Percentiles rank a stretch among this genome's conserved stretches.
phyloP scores from a whole-genome alignment of 2,797 vertebrate genomes.

The Micropoecilia bifurca region DNA sequence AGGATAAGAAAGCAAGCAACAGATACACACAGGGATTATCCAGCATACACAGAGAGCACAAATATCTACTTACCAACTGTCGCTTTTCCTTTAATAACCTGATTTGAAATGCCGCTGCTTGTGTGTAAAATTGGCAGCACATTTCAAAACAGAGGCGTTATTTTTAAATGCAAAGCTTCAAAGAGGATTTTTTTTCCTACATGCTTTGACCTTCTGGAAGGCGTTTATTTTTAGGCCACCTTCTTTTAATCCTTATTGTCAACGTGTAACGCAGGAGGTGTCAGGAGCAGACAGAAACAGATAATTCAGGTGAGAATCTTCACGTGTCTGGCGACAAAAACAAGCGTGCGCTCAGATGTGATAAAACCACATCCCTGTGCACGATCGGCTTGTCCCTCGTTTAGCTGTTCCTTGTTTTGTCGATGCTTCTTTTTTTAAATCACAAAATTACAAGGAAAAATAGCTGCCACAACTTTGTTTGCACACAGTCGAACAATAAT shows the following conservation, averaged over 20 bases:
- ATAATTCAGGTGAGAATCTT: conserved; percentile 64
- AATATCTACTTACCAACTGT: conserved; percentile 72
- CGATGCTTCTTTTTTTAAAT: conserved; percentile 9
- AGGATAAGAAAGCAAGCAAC: conserved; percentile 63
- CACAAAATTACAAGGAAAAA: conserved; percentile 41
- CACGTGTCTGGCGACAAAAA: conserved; percentile 49
- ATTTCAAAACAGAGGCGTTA: conserved; percentile 24
- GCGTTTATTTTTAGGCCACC: conserved; percentile 66
- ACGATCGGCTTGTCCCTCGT: neutral
- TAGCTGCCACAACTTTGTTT: conserved; percentile 23
- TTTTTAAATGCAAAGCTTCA: conserved; percentile 56
- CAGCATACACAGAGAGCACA: conserved; percentile 60
- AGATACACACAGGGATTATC: conserved; percentile 65
- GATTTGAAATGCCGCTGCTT: conserved; percentile 37
- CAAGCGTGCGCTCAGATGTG: conserved; percentile 9
- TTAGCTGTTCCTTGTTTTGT: neutral
- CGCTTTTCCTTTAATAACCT: conserved; percentile 67
- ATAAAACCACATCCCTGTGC: conserved; percentile 13
- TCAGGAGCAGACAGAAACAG: conserved; percentile 55
- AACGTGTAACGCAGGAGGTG: conserved; percentile 59
- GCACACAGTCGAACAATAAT: conserved; percentile 25
- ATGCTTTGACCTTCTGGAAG: conserved; percentile 41
- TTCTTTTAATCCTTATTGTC: conserved; percentile 39
- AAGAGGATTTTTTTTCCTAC: conserved; percentile 17
- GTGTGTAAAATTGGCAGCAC: conserved; percentile 39